Conservation (phyloP, 1,140 invertebrate species). For the Bombus waltoni region DNA sequence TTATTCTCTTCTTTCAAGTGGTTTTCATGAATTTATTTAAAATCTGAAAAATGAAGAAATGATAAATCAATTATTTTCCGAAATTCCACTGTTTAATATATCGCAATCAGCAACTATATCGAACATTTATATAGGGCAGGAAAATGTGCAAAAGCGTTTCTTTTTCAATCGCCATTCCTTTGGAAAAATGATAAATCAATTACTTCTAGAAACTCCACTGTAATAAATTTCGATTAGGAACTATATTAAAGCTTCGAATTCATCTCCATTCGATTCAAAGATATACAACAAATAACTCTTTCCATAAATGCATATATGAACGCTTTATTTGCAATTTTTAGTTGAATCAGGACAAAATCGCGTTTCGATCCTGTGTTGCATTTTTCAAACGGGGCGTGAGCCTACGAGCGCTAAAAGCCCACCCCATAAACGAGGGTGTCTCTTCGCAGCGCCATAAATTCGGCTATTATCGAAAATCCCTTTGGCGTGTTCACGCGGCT, state of each 20-base stretch:
- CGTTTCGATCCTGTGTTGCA: not conserved
- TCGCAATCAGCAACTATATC: not conserved
- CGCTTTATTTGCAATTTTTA: not conserved
- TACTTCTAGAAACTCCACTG: not conserved
- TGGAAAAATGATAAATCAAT: not conserved
- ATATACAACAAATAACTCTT: not conserved
- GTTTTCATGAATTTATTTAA: not conserved
- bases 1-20: constrained; percentile 11
- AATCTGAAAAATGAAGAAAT: not conserved
- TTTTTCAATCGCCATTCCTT: not conserved
- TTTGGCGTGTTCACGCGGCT: not conserved
- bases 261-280: not conserved
- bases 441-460: constrained; percentile 45
- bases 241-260: not conserved
- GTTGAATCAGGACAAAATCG: not conserved
- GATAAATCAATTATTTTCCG: not conserved
- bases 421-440: constrained; percentile 11
- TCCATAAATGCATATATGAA: not conserved
- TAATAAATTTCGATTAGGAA: constrained; percentile 10
- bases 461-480: constrained; percentile 55
- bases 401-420: constrained; percentile 38
- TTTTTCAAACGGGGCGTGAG: constrained; percentile 8
- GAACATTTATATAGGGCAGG: too few relatives aligned
- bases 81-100: not conserved
- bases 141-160: not conserved